Percentiles rank a stretch among this genome's conserved stretches.
phyloP scores from a whole-genome alignment of 1,140 invertebrate genomes.

The Acromyrmex echinatior region DNA sequence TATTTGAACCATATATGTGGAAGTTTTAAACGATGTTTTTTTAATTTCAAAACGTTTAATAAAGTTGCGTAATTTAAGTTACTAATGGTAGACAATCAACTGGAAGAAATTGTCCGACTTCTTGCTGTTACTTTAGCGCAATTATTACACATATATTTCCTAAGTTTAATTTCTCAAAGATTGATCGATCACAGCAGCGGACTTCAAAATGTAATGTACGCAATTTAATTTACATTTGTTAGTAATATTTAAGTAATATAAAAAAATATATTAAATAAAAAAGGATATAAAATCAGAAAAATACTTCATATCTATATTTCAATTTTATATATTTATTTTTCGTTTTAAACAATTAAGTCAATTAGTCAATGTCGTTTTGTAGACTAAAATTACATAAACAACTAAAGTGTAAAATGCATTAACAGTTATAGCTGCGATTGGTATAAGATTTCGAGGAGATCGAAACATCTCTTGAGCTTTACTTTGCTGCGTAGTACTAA shows the following conservation, averaged over 20 bases:
- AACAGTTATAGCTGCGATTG: conserved; percentile 59
- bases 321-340: neutral
- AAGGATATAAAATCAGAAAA: neutral
- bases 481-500: conserved; percentile 60
- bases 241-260: neutral
- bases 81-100: neutral
- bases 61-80: conserved; percentile 20
- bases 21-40: too few species aligned
- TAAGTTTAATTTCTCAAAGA: conserved; percentile 17
- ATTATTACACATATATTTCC: conserved; percentile 15
- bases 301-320: too few species aligned
- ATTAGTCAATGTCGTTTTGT: neutral
- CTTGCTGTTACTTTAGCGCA: neutral
- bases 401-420: neutral
- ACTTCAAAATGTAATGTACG: conserved; percentile 33
- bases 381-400: neutral
- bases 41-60: neutral
- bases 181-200: conserved; percentile 12
- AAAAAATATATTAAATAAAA: too few species aligned
- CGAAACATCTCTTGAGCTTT: conserved; percentile 59
- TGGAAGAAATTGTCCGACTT: conserved; percentile 34
- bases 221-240: neutral
- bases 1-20: neutral
- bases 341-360: neutral
- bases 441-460: conserved; percentile 68